Base-by-base conservation (phyloP, 2,888 invertebrate genomes). In the Dugesia japonica region DNA sequence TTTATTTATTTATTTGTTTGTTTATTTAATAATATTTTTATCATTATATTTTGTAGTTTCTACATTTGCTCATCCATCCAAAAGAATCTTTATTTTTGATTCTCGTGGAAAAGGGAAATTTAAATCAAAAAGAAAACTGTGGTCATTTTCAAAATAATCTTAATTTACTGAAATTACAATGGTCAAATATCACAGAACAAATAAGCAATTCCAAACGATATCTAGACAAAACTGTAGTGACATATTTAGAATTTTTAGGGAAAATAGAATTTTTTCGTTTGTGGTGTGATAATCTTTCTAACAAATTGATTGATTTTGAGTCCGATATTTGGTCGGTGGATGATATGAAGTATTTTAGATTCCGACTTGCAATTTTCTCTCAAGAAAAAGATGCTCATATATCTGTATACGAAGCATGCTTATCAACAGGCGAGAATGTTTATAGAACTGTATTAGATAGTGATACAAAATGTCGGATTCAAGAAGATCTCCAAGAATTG, bases 21-120 rank as follows among this genome's bases (percentile, higher is more conserved):
- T n/a, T n/a, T n/a, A n/a, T n/a, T n/a, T n/a, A n/a, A n/a, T n/a
- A n/a, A n/a, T n/a, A n/a, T n/a, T n/a, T n/a, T n/a, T n/a, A n/a
- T n/a, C n/a, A n/a, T n/a, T n/a, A n/a, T n/a, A n/a, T n/a, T n/a
- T n/a, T n/a, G n/a, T n/a, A 56, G 56, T 56, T 56, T 56, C 56
- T 56, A 1, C 56, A 56, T 9, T 56, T 23, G 4, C 56, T 56
- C 7, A 56, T 23, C 17, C 56, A 56, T n/a, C 56, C 23, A 4
- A 56, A 56, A n/a, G 56, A 56, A 56, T 23, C 56, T 4, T 56
- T 56, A n/a, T 56, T 56, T 56, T 56, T 56, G 56, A 23, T 56
- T 56, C n/a, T 56, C 9, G n/a, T n/a, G 1, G 56, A 56, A 56
- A 56, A 56, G 23, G 56, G 56, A 56, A 56, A 56, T n/a, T 56